These are phyloP conservation scores for Psittacula derbiana DNA, from an alignment of 2,797 vertebrate species.

Conservation along the genomic window DNA sequence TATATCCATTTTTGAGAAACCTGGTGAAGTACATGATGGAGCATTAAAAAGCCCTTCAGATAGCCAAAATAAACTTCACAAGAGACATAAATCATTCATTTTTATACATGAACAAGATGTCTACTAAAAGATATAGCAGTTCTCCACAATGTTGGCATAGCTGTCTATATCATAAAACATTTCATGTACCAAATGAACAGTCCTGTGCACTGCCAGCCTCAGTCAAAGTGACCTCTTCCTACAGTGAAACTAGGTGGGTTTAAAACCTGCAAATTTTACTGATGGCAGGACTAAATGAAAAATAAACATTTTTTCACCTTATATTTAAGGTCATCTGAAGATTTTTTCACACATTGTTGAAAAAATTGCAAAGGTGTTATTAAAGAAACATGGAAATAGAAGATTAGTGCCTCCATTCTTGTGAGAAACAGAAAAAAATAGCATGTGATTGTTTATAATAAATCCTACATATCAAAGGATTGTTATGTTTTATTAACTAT, in stretches of 20 bases:
- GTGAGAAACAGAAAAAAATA: neutral
- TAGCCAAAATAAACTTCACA: neutral
- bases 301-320: neutral
- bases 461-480: neutral
- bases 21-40: neutral
- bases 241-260: neutral
- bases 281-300: neutral
- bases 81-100: neutral
- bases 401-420: neutral
- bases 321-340: neutral
- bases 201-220: neutral
- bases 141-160: neutral
- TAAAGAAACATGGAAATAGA: neutral
- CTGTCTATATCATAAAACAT: neutral
- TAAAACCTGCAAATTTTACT: neutral
- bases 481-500: neutral
- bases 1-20: neutral
- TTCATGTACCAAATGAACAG: neutral
- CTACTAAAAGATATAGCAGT: neutral
- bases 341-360: neutral
- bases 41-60: neutral
- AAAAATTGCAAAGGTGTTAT: neutral
- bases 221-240: neutral
- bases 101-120: neutral
- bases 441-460: neutral